phyloP scores from a whole-genome alignment of 30 jellyfish, hydroid and myxozoan species.

The Hydra vulgaris region DNA sequence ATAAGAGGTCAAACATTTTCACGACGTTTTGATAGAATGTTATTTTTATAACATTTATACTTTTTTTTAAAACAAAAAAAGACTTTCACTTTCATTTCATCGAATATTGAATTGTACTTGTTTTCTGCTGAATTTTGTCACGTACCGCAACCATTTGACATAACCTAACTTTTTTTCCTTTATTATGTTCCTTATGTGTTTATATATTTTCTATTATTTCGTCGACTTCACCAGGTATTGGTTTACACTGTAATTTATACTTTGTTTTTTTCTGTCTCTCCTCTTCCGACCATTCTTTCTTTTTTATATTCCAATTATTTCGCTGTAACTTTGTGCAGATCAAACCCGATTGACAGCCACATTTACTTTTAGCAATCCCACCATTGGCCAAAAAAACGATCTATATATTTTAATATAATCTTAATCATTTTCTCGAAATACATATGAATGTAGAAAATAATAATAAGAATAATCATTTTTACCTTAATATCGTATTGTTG shows the following conservation, averaged over 20 bases:
- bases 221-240: not conserved
- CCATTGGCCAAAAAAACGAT: not conserved
- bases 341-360: constrained; percentile 8
- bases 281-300: not conserved
- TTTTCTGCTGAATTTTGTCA: no score
- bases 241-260: not conserved
- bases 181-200: not conserved
- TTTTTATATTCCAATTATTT: not conserved
- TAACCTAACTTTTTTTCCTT: no score
- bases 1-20: no score
- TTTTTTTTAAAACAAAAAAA: no score
- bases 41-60: no score
- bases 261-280: constrained; percentile 4
- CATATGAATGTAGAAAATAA: not conserved
- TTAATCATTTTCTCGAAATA: not conserved
- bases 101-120: no score
- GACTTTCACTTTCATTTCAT: no score
- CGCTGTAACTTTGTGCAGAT: not conserved
- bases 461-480: not conserved
- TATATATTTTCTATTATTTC: not conserved
- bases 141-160: not conserved
- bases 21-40: no score
- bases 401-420: not conserved
- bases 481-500: constrained; percentile 9
- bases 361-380: not conserved